These are phyloP conservation scores for Pseudocheirus occidentalis DNA, from an alignment of 2,797 vertebrate genomes.

Conservation along the genomic window DNA sequence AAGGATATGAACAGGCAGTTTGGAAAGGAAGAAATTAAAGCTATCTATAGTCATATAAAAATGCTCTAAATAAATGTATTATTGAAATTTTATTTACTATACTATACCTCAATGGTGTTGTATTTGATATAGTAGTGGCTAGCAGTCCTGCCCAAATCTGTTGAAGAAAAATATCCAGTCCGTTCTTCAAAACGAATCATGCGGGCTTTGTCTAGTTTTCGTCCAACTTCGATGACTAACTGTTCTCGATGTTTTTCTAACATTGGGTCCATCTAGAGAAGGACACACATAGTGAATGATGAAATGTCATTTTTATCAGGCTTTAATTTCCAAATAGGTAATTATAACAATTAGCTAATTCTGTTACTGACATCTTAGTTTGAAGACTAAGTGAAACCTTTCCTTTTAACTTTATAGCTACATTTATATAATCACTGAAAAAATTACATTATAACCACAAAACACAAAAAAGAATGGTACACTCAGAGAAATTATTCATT, in stretches of 20 bases:
- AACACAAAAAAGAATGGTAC: slow-evolving; percentile 39
- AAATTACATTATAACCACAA: neutral
- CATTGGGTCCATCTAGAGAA: slow-evolving; percentile 91
- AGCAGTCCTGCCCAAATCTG: slow-evolving; percentile 96
- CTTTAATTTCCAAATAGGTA: slow-evolving; percentile 8
- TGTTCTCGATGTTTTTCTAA: slow-evolving; percentile 94
- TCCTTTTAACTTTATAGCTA: neutral
- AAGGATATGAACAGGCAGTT: no score
- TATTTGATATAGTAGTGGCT: slow-evolving; percentile 99
- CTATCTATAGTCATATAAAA: no score
- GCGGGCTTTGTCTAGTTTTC: slow-evolving; percentile 95
- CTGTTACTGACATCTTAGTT: slow-evolving; percentile 46
- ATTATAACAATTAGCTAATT: neutral
- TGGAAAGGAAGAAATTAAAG: no score
- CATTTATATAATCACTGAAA: slow-evolving; percentile 21
- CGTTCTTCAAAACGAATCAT: slow-evolving; percentile 99
- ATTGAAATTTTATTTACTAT: slow-evolving; percentile 25
- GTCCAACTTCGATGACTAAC: slow-evolving; percentile 91
- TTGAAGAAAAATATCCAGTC: slow-evolving; percentile 96
- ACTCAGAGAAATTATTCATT: slow-evolving; percentile 27
- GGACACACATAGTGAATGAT: neutral
- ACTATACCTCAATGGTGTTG: slow-evolving; percentile 96
- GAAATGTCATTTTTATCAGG: slow-evolving; percentile 38
- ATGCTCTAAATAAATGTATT: neutral
- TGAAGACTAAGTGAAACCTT: neutral